Evolutionary conservation across 1,140 invertebrate species (phyloP), one percentile per base, ranked within the genome.

Genomic region (Dolichoris vasculosae): DNA sequence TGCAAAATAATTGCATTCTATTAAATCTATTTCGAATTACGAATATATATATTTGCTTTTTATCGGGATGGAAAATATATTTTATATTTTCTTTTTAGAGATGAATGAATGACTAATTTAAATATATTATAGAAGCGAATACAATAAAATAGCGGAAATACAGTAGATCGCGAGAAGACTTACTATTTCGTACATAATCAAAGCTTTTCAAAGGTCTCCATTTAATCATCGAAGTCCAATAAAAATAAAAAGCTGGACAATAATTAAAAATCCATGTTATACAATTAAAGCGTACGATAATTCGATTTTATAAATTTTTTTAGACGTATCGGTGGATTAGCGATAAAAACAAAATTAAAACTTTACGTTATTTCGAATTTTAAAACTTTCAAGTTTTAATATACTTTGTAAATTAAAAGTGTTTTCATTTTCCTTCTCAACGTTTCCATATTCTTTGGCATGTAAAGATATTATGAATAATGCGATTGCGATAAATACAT

Each of bases 81-180:
- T 13, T 59, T 17, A 17, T 51, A 51, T 59, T 26, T 59, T 23
- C n/a, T n/a, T 59, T 23, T 26, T 26, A 9, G 55, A 13, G 26
- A 59, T 51, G n/a, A n/a, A 63, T 23, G 51, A 63, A 63, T 87
- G 55, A 81, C 67, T 23, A 84, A 79, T 79, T 26, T 67, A 40
- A 40, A 38, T 17, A 26, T 2, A 38, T 40, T 71, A 38, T 13
- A 71, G 30, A n/a, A 9, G 8, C n/a, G n/a, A n/a, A n/a, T n/a
- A n/a, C n/a, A n/a, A n/a, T n/a, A n/a, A n/a, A n/a, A n/a, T n/a
- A n/a, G n/a, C n/a, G n/a, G n/a, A n/a, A n/a, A n/a, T n/a, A n/a
- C n/a, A n/a, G n/a, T n/a, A n/a, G n/a, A n/a, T n/a, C n/a, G n/a
- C 67, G 67, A 69, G 55, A 85, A 59, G 77, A 79, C 84, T 81